Conservation (phyloP, 2,888 invertebrate species). For the Blera fallax region DNA sequence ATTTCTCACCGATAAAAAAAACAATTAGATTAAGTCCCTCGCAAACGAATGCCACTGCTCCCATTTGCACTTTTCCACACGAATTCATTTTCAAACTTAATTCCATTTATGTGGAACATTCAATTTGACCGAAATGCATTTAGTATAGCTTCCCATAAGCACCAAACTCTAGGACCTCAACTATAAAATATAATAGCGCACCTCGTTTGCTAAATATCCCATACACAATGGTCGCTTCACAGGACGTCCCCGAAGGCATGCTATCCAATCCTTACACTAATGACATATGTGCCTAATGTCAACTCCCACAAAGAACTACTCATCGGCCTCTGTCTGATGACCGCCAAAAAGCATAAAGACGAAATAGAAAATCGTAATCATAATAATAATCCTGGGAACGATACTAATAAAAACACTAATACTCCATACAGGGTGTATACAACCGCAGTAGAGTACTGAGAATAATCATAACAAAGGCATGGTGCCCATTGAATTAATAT, state of each 20-base stretch:
- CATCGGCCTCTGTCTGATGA: slow-evolving; percentile 4
- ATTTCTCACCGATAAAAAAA: not conserved
- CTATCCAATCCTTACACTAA: not conserved
- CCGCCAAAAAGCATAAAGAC: not conserved
- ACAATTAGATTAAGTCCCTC: not conserved
- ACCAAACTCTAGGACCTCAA: not conserved
- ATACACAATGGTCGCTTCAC: not conserved
- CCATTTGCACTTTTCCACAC: not conserved
- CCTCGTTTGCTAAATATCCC: not conserved
- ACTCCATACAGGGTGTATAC: not conserved
- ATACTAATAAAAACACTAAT: slow-evolving; percentile 32
- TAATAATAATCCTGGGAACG: slow-evolving; percentile 18
- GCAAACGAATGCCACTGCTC: too few relatives aligned
- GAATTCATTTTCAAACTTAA: not conserved
- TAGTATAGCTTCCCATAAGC: not conserved
- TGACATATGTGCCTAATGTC: slow-evolving; percentile 20
- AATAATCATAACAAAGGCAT: slow-evolving; percentile 27
- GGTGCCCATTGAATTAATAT: slow-evolving; percentile 11
- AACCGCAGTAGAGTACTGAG: not conserved
- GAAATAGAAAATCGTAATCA: slow-evolving; percentile 10
- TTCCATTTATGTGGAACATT: not conserved
- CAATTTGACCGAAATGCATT: not conserved
- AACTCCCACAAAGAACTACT: not conserved
- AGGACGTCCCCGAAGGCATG: not conserved
- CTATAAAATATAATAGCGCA: slow-evolving; percentile 11